Evolutionary conservation across 2,113 vertebrate genomes (phyloP), one percentile per base, ranked within the genome.

Genomic region (Apaloderma vittatum): DNA sequence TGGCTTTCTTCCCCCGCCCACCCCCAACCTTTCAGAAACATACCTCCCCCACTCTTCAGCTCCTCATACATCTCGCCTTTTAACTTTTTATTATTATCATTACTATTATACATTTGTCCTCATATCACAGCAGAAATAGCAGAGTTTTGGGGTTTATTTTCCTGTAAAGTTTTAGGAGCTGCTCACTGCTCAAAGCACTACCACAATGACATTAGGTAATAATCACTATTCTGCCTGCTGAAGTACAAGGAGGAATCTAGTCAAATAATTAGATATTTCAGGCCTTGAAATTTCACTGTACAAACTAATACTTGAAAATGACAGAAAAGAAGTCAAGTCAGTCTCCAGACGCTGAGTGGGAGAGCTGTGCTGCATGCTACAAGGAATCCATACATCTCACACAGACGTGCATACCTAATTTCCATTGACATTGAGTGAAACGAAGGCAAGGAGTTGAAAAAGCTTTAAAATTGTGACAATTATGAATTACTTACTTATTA

Each of bases 1-100:
- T 61, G 75, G 32, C 90, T 95, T 98, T 88, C 92, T 90, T 76
- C 45, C 85, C 85, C 71, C n/a, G n/a, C 78, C 88, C 58, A 12
- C 57, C 49, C 51, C 20, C 67, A 87, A 32, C 27, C 37, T 57
- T 74, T 80, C 24, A 54, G 86, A 93, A 92, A 72, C 2, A 5
- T 22, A 83, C 49, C 85, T 73, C 26, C 43, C 86, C 77, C 51
- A 87, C 61, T 84, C 93, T 96, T 93, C 86, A 91, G 82, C 43
- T 86, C 59, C 85, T 95, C 94, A 75, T 67, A 91, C 16, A 27
- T 93, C 86, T 76, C 61, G 36, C 72, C 75, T 93, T 97, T 73
- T 81, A 57, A 30, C 6, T 58, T 85, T 24, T 54, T 45, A 43
- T 72, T 72, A 49, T 36, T 54, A 43, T 58, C 40, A 37, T 52